Conservation (phyloP, 2,113 vertebrate species). For the Talpa occidentalis region DNA sequence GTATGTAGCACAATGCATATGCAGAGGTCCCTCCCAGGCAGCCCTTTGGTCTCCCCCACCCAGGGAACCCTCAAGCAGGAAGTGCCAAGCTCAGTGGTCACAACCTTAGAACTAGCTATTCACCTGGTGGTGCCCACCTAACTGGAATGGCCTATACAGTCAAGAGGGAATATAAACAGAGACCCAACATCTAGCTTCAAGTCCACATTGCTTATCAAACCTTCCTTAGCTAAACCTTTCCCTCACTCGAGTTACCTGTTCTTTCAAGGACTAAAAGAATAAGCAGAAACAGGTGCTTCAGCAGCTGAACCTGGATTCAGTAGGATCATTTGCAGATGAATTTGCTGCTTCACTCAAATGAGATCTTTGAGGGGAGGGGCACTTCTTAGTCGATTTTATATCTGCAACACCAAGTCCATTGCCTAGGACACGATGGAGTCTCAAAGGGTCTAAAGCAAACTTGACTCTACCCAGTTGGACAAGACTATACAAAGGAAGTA, state of each 20-base stretch:
- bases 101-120: neutral
- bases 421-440: neutral
- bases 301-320: neutral
- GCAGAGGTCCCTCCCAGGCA: neutral
- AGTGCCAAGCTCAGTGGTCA: neutral
- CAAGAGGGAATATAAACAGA: neutral
- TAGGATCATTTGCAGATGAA: neutral
- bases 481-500: neutral
- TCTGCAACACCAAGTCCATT: neutral
- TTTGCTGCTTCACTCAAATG: neutral
- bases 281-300: slow-evolving; percentile 7
- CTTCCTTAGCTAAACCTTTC: neutral
- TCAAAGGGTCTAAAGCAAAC: neutral
- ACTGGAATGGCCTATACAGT: neutral
- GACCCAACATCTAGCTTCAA: neutral
- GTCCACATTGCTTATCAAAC: neutral
- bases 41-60: neutral
- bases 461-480: neutral
- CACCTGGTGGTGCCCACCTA: neutral
- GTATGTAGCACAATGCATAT: fast-evolving
- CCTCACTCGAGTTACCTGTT: neutral
- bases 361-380: neutral
- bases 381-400: neutral
- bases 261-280: neutral
- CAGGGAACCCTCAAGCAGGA: neutral